Percentiles rank a stretch among this genome's conserved stretches.
These are phyloP conservation scores for Pedionomus torquatus DNA, from an alignment of 2,113 vertebrate genomes.

Conservation along the genomic window DNA sequence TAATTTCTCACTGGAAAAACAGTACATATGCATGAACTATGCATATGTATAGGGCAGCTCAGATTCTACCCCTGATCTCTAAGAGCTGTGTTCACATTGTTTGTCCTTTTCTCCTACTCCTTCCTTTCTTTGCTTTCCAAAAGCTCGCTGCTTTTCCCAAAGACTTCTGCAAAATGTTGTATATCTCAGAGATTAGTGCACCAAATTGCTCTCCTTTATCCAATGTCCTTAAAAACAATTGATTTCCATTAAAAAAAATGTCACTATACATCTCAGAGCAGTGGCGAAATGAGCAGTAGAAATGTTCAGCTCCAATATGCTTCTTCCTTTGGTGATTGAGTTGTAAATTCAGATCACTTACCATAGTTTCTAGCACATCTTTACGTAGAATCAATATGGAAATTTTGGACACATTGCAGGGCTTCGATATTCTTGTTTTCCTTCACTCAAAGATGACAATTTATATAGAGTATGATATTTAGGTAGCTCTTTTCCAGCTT, in stretches of 20 bases:
- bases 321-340: neutral
- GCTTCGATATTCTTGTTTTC: neutral
- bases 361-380: neutral
- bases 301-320: neutral
- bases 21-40: neutral
- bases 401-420: neutral
- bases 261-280: neutral
- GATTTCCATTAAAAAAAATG: constrained; percentile 25
- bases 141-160: neutral
- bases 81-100: neutral
- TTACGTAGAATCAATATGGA: neutral
- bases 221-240: neutral
- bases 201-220: neutral
- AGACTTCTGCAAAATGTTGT: neutral
- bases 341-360: neutral
- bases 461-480: neutral
- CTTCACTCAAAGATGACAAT: neutral
- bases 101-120: neutral
- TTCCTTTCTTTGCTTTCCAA: neutral
- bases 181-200: neutral
- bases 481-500: neutral
- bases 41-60: neutral
- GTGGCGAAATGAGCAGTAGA: neutral
- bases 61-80: neutral
- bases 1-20: neutral